Base-by-base conservation (phyloP, 2,888 invertebrate genomes). In the Phania funesta region DNA sequence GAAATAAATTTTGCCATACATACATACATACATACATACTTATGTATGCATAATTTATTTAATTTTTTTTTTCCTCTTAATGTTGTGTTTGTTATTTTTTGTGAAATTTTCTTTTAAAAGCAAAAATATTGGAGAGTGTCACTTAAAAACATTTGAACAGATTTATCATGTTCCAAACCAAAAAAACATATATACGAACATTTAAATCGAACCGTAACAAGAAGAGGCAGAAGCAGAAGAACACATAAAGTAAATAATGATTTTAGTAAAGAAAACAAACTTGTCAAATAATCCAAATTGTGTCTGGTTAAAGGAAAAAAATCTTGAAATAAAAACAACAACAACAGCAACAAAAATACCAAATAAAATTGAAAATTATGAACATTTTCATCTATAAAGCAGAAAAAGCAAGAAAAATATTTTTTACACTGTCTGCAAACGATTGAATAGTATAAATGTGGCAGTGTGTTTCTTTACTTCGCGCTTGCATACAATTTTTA, bases 221-320 rank as follows among this genome's bases (percentile, higher is more conserved):
- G 32, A 50, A 41, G 11, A 60, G 3, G 32, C 38, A 38, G 9
- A 18, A n/a, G 44, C 67, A 24, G 35, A 52, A 56, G 44, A 29
- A 52, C 52, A 68, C 78, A 82, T 71, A 82, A 82, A 82, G 78
- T 82, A 82, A 82, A 82, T 82, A 82, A 82, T 82, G 78, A 82
- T 83, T 83, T 80, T 83, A 80, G 73, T 73, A 77, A 83, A 81
- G 81, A 79, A 84, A 82, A 82, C 82, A 82, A 82, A 82, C 82
- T 84, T 85, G 85, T 85, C 85, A 84, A 84, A 85, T 85, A 84
- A 83, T 85, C 85, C 83, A 83, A 85, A 85, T 85, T 84, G 83
- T 83, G 84, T 85, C 84, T 84, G 84, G 80, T 80, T 83, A 82
- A 78, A 76, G 52, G 58, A 29, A 67, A 76, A n/a, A 46, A 58